Base-by-base conservation (phyloP, 2,888 invertebrate species). In the Oscheius sp. region DNA sequence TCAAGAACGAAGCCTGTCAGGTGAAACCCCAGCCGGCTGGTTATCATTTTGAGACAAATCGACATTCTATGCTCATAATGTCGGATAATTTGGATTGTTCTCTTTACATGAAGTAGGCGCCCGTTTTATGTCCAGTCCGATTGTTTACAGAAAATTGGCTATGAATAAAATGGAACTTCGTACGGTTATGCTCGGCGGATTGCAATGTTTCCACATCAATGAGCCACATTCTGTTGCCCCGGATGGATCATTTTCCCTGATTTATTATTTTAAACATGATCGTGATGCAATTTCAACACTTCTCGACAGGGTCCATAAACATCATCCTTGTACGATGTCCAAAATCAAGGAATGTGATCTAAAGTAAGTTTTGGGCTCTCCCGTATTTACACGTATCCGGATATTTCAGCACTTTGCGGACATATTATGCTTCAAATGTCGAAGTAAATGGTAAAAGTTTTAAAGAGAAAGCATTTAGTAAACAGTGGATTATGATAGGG, bases 51-150 rank as follows among this genome's bases (percentile, higher is more conserved):
- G 43, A 63, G 25, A 45, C 63, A 6, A 25, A 43, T 23, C 63
- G 63, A 2, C 12, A 16, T 18, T 21, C 18, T 7, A 9, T 63
- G 43, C 23, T 63, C 27, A 45, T 63, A 18, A 43, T 63, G 46
- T 63, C 63, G 21, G 63, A 63, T 25, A 63, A 63, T 45, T 43
- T 63, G 2, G 63, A 63, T 23, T 63, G 63, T n/a, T 23, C 63
- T 12, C 25, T 45, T 12, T 63, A 45, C n/a, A 63, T 63, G 63
- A 63, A 63, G 63, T 63, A 63, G 13, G 43, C 43, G 13, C 16
- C 43, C 43, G 12, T n/a, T n/a, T n/a, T n/a, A n/a, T n/a, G n/a
- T n/a, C n/a, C n/a, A n/a, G n/a, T n/a, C n/a, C n/a, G n/a, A 1
- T 5, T n/a, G 9, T 18, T 43, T 61, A 13, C 25, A 63, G 63